Conservation (phyloP, 2,888 invertebrate species). For the Hedya salicella region DNA sequence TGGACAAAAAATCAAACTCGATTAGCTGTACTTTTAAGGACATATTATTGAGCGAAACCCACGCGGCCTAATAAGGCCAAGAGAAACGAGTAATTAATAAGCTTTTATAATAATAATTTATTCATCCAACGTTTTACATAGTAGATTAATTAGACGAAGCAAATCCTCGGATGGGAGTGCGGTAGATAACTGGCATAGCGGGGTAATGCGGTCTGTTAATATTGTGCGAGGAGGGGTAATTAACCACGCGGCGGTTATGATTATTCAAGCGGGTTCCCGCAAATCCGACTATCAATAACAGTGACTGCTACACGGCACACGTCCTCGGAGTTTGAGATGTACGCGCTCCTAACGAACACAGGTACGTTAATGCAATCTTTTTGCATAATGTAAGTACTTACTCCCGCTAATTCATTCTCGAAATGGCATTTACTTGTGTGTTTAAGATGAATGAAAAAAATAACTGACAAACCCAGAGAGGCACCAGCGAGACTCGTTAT, state of each 20-base stretch:
- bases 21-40: constrained; percentile 74
- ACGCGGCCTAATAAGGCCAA: constrained; percentile 54
- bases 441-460: too few relatives aligned
- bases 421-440: too few relatives aligned
- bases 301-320: constrained; percentile 67
- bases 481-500: too few relatives aligned
- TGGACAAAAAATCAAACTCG: constrained; percentile 63
- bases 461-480: too few relatives aligned
- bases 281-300: constrained; percentile 72
- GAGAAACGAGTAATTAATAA: constrained; percentile 32
- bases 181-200: constrained; percentile 48
- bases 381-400: background rate
- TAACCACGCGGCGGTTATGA: constrained; percentile 72
- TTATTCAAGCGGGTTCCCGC: constrained; percentile 73
- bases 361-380: background rate
- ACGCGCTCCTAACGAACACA: background rate
- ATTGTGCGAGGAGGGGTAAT: constrained; percentile 62
- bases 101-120: constrained; percentile 32
- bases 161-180: constrained; percentile 26
- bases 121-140: constrained; percentile 27
- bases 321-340: constrained; percentile 40
- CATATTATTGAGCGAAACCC: constrained; percentile 69
- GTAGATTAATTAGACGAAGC: constrained; percentile 30
- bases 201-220: constrained; percentile 65
- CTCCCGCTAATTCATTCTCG: too few relatives aligned